phyloP scores from a whole-genome alignment of 2,797 vertebrate species.

The Acanthiza pusilla region DNA sequence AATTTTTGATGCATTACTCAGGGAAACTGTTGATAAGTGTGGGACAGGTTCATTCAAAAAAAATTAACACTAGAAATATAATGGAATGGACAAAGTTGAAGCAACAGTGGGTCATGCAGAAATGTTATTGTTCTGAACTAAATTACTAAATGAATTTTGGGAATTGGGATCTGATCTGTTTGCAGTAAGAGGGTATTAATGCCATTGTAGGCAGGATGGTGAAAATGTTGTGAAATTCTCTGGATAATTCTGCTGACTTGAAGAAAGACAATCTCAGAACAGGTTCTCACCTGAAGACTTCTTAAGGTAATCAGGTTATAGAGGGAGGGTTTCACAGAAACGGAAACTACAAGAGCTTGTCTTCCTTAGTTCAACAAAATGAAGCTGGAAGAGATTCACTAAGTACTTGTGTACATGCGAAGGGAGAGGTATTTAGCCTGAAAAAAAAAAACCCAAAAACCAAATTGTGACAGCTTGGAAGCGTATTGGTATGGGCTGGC shows the following conservation, averaged over 20 bases:
- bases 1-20: neutral
- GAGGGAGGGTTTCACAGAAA: neutral
- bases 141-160: neutral
- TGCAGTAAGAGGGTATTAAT: neutral
- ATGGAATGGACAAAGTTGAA: neutral
- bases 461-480: fast-evolving
- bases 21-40: neutral
- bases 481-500: neutral
- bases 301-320: neutral
- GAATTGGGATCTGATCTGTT: neutral
- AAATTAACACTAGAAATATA: neutral
- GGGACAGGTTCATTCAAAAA: neutral
- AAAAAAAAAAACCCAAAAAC: neutral
- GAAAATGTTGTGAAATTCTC: neutral
- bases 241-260: neutral
- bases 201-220: neutral
- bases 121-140: neutral
- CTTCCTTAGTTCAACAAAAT: neutral
- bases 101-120: neutral
- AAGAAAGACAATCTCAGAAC: neutral
- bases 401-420: neutral
- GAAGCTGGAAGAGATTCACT: neutral
- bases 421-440: neutral
- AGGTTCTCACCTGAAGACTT: neutral
- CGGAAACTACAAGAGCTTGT: neutral